Conservation (phyloP, 2,113 vertebrate species). For the Siniperca knerii region DNA sequence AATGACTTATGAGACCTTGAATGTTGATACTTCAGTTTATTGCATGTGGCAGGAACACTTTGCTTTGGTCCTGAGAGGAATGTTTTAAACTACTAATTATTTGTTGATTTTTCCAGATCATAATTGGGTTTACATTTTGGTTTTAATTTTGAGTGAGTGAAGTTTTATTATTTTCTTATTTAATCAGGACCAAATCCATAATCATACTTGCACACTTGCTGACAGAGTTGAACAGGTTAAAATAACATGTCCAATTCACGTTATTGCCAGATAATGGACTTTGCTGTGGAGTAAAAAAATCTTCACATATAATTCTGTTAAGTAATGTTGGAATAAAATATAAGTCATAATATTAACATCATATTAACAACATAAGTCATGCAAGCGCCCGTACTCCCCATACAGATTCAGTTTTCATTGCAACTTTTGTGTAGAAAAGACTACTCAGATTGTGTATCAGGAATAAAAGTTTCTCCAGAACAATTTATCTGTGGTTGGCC, state of each 20-base stretch:
- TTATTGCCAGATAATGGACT: not conserved
- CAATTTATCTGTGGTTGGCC: not conserved
- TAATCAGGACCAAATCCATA: not conserved
- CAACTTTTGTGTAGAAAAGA: not conserved
- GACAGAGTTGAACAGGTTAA: not conserved
- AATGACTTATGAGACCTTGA: slow-evolving; percentile 17
- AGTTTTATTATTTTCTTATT: not conserved
- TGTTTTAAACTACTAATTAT: not conserved
- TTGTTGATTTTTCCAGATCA: not conserved
- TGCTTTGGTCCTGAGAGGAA: not conserved
- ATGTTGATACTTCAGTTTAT: slow-evolving; percentile 13
- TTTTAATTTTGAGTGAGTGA: not conserved
- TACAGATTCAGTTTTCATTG: not conserved
- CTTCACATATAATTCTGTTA: not conserved
- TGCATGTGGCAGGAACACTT: not conserved
- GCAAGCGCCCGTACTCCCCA: not conserved
- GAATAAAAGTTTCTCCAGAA: not conserved
- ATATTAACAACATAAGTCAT: no score
- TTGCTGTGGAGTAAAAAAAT: not conserved
- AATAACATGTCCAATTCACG: not conserved
- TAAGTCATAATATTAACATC: no score
- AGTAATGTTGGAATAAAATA: not conserved
- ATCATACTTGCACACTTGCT: not conserved
- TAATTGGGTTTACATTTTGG: not conserved
- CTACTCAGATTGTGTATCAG: not conserved